Evolutionary conservation across 2,888 invertebrate genomes (phyloP).

Genomic region (Lepidochrysops patricia): DNA sequence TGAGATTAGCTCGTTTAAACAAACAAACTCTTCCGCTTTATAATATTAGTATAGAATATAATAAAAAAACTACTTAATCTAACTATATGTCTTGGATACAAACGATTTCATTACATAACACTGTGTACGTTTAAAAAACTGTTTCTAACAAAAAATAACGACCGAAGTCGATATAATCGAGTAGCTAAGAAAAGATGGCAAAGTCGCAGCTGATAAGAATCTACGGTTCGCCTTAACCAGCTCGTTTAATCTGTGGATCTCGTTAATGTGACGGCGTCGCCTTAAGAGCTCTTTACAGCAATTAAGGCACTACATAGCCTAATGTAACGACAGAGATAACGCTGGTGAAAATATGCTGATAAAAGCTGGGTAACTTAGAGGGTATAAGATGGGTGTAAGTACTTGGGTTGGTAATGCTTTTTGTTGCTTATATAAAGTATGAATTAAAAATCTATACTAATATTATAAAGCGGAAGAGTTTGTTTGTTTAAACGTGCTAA

Average conservation of each 20-base stretch:
- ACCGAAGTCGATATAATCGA: not conserved
- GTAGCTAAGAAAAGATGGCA: not conserved
- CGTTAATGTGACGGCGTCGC: conserved; percentile 2
- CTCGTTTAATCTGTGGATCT: conserved; percentile 6
- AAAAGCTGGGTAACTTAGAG: not conserved
- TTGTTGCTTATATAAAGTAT: no score
- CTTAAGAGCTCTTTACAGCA: conserved; percentile 1
- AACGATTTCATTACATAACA: no score
- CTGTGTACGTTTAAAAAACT: not conserved
- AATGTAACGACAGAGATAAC: not conserved
- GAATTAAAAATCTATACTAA: no score
- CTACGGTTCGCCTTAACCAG: not conserved
- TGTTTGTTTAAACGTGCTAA: no score
- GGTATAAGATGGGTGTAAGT: no score
- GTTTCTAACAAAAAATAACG: not conserved
- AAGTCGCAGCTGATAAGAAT: not conserved
- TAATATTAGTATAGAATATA: no score
- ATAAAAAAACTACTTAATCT: no score
- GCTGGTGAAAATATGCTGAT: not conserved
- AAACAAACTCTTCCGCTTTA: no score
- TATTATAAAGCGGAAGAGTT: no score
- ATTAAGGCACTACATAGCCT: not conserved
- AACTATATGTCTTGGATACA: no score
- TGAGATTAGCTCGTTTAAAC: no score
- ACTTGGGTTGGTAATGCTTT: no score